Percentiles rank a stretch among this genome's conserved stretches.
Evolutionary conservation across 2,888 invertebrate genomes (phyloP).

Genomic region (Caenorhabditis virilis): DNA sequence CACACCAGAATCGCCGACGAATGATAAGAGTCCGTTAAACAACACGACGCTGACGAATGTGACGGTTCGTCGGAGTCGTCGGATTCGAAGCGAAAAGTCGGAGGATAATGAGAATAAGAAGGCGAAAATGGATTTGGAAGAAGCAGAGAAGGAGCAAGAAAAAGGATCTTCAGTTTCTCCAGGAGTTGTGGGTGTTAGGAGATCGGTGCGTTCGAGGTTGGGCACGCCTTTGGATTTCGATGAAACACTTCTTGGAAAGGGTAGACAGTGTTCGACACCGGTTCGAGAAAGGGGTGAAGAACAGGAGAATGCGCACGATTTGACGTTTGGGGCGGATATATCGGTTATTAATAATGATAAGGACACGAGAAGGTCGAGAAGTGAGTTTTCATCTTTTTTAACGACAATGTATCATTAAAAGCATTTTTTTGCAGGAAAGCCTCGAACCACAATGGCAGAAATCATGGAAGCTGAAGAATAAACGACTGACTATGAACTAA

Average conservation of each 20-base stretch:
- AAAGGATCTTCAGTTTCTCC: not conserved
- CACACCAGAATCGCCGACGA: slow-evolving; percentile 10
- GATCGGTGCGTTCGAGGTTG: slow-evolving; percentile 1
- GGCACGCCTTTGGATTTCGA: slow-evolving; percentile 17
- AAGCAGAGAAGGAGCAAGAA: slow-evolving; percentile 1
- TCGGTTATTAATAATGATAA: slow-evolving; percentile 24
- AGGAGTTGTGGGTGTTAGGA: not conserved
- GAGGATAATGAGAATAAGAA: not conserved
- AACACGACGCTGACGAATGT: slow-evolving; percentile 20
- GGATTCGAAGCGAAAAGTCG: not conserved
- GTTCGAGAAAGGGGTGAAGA: slow-evolving; percentile 1
- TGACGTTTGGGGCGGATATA: slow-evolving; percentile 22
- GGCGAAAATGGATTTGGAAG: slow-evolving; percentile 1
- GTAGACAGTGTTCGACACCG: slow-evolving; percentile 29
- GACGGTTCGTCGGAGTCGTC: slow-evolving; percentile 12
- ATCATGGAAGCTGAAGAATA: slow-evolving; percentile 5
- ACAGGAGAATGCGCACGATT: slow-evolving; percentile 1
- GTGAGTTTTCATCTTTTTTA: slow-evolving; percentile 5
- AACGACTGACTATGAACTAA: no score
- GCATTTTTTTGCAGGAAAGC: not conserved
- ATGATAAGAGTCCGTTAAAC: slow-evolving; percentile 8
- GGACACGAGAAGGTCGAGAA: slow-evolving; percentile 9
- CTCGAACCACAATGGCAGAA: not conserved
- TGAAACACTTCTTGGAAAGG: slow-evolving; percentile 6
- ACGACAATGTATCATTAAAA: not conserved